Evolutionary conservation across 2,888 invertebrate genomes (phyloP), one percentile per base, ranked within the genome.

Genomic region (Lasioglossum oenotherae): DNA sequence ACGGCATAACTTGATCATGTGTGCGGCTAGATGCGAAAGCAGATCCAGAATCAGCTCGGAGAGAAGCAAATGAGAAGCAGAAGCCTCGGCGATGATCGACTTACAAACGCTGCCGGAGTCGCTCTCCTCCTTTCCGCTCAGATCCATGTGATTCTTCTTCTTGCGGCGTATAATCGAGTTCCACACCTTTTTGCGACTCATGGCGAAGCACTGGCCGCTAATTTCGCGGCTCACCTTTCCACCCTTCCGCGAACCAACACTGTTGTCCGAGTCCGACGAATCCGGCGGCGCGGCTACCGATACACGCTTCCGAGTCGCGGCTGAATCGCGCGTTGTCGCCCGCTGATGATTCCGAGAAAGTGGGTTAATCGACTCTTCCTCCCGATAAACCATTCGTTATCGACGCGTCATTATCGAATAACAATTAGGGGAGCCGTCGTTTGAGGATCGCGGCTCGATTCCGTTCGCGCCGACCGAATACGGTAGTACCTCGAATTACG

Each of bases 121-220:
- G 71, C 38, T 74, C 79, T 85, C 83, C 31, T 90, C 86, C 12
- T n/a, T 84, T 23, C 79, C 41, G 31, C 86, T 87, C 41, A 91
- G 31, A 19, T 90, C 91, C 88, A 92, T 78, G n/a, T 88, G 89
- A 82, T 92, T 94, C 87, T 93, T 95, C 92, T 94, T 94, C 87
- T 94, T 95, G 74, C 95, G 94, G 64, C 95, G 92, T 81, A 95
- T 92, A 84, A 95, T 93, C 23, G 95, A 94, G 81, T 94, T 94
- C 95, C 95, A 95, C 84, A 95, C 94, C 82, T 92, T 94, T 78
- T 94, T 93, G 87, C 95, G 95, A 75, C 94, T 95, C 95, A 95
- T 95, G 78, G 38, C 87, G 53, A 81, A 69, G 80, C 74, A 80
- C 75, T 69, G 64, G 57, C 64, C n/a, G 53, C 57, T 53, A 41